Conservation (phyloP, 2,797 vertebrate species). For the Apogon talboti region DNA sequence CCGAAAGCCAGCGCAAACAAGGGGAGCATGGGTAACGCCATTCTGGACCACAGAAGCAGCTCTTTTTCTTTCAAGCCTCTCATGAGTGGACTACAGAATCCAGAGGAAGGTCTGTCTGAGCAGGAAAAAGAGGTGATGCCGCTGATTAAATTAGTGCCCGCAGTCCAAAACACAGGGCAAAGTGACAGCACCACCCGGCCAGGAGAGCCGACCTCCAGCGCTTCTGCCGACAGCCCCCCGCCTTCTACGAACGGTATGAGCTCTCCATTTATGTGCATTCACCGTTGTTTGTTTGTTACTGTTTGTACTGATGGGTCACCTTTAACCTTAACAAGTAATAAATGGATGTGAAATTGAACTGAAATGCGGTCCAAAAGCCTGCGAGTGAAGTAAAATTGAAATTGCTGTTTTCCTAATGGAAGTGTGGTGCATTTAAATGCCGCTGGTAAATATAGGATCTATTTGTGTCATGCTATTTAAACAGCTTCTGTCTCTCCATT, state of each 20-base stretch:
- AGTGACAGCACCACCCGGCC: slow-evolving; percentile 38
- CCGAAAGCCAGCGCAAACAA: slow-evolving; percentile 64
- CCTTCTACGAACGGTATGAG: slow-evolving; percentile 62
- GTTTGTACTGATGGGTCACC: slow-evolving; percentile 7
- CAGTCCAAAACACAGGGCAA: slow-evolving; percentile 42
- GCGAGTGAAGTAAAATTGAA: neutral
- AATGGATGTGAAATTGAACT: slow-evolving; percentile 17
- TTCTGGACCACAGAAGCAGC: slow-evolving; percentile 67
- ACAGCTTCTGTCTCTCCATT: slow-evolving; percentile 30
- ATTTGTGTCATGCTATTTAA: slow-evolving; percentile 43
- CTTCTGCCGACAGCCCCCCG: slow-evolving; percentile 35
- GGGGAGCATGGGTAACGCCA: slow-evolving; percentile 75
- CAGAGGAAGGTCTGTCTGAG: slow-evolving; percentile 77
- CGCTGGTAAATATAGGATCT: slow-evolving; percentile 44
- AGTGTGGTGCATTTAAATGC: slow-evolving; percentile 32
- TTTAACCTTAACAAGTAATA: slow-evolving; percentile 27
- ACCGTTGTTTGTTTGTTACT: neutral
- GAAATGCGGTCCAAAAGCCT: neutral
- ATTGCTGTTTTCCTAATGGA: slow-evolving; percentile 9
- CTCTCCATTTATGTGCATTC: neutral
- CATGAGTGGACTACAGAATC: slow-evolving; percentile 27
- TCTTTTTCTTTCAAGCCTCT: slow-evolving; percentile 52
- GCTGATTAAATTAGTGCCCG: slow-evolving; percentile 56
- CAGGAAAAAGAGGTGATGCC: slow-evolving; percentile 80
- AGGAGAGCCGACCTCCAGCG: slow-evolving; percentile 36